These are phyloP conservation scores for Pteropus alecto DNA, from an alignment of 2,113 vertebrate genomes.

Conservation along the genomic window DNA sequence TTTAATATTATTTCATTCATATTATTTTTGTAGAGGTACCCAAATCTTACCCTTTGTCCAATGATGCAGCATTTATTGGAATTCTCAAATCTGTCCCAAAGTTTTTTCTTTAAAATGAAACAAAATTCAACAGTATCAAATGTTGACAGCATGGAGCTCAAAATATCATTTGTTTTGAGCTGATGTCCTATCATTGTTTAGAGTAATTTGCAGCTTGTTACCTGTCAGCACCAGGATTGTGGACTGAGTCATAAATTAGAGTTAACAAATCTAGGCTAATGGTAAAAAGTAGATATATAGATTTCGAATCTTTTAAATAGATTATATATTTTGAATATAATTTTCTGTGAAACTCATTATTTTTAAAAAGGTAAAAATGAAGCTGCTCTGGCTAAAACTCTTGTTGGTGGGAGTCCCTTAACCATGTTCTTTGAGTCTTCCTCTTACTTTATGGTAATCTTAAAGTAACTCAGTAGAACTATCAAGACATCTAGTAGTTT, in stretches of 20 bases:
- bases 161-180: conserved; percentile 23
- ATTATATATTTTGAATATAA: conserved; percentile 5
- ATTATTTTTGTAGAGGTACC: neutral
- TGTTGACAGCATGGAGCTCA: neutral
- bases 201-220: conserved; percentile 11
- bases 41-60: neutral
- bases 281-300: neutral
- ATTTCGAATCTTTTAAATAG: conserved; percentile 1
- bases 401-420: neutral
- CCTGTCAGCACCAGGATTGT: neutral
- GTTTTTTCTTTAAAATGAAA: conserved; percentile 2
- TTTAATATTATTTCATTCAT: neutral
- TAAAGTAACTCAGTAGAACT: neutral
- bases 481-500: neutral
- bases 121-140: conserved; percentile 8
- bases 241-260: conserved; percentile 17
- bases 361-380: neutral
- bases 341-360: neutral
- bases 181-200: neutral
- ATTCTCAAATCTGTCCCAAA: conserved; percentile 24
- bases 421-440: neutral
- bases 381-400: neutral
- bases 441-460: neutral
- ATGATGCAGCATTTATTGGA: neutral
- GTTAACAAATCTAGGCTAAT: neutral